Conservation (phyloP, 2,113 vertebrate genomes). For the Crypturellus undulatus region DNA sequence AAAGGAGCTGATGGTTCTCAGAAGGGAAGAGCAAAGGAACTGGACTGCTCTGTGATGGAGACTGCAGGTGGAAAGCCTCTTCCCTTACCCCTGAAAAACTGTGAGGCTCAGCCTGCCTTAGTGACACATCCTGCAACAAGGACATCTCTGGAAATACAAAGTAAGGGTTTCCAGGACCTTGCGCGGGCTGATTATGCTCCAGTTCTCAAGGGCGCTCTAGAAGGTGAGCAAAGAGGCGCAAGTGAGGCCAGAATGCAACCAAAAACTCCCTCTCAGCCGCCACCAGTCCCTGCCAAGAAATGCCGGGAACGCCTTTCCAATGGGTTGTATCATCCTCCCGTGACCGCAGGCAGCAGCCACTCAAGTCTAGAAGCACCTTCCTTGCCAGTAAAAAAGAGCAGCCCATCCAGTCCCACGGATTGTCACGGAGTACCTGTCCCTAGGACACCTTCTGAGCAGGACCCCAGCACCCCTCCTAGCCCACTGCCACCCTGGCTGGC, state of each 20-base stretch:
- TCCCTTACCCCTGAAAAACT: conserved; percentile 30
- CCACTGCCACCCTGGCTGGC: conserved; percentile 87
- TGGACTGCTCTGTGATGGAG: neutral
- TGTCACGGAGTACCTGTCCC: conserved; percentile 57
- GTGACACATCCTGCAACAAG: conserved; percentile 50
- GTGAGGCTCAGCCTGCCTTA: conserved; percentile 54
- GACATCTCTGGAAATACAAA: conserved; percentile 70
- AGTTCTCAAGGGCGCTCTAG: conserved; percentile 66
- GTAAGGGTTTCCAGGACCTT: conserved; percentile 61
- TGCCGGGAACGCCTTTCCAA: conserved; percentile 91
- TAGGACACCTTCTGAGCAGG: conserved; percentile 68
- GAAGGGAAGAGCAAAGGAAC: conserved; percentile 60
- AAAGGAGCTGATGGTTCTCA: conserved; percentile 65
- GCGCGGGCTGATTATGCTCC: conserved; percentile 51
- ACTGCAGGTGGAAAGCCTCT: neutral
- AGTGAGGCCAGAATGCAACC: conserved; percentile 79
- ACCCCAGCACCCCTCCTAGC: conserved; percentile 73
- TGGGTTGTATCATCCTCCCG: conserved; percentile 82
- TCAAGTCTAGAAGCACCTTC: conserved; percentile 78
- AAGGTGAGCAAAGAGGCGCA: conserved; percentile 61
- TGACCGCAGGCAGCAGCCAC: conserved; percentile 40
- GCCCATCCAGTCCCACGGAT: conserved; percentile 71
- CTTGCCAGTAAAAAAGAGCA: conserved; percentile 82
- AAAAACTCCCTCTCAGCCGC: conserved; percentile 90
- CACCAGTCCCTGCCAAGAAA: conserved; percentile 96